Evolutionary conservation across 1,140 invertebrate species (phyloP), one percentile per base, ranked within the genome.

Genomic region (Drosophila pandora): DNA sequence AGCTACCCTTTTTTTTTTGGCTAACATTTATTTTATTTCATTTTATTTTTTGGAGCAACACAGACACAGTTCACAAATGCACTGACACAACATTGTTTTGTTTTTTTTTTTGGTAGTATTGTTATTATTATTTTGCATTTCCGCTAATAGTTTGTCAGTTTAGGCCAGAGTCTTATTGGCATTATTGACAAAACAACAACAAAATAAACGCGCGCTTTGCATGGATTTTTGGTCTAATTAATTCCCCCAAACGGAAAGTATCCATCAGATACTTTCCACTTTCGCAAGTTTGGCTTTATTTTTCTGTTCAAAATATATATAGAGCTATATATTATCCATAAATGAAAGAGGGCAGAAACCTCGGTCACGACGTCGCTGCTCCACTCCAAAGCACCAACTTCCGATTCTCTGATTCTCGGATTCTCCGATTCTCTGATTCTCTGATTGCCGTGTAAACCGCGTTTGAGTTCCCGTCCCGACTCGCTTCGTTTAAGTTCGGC

Each of bases 131-230:
- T 63, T 81, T 63, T 69, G 78, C 73, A 88, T 87, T 88, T 88
- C 83, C 83, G 76, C 78, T 79, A 73, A 79, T 70, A 79, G 47
- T 59, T 55, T 78, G 62, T 60, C 61, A 56, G 48, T 49, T 59
- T 75, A 56, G 50, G 58, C 52, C 53, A 45, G 17, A 43, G 54
- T 60, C 64, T 32, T 32, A 8, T 6, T 52, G 49, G 47, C 48
- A 21, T 41, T 67, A 89, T 83, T 84, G 79, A 88, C 79, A 88
- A 89, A 88, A 88, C 84, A 82, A 77, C 45, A 87, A 78, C 0
- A 37, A 67, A 76, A 76, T 59, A 72, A 82, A 69, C 62, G 74
- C 70, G 61, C 65, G 70, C 65, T 67, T 80, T 58, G 68, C 73
- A 76, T 73, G 78, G 63, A 48, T 63, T 69, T 57, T 64, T 56